A percentile compares a stretch with the other conserved stretches of the same genome.
These are phyloP conservation scores for Oncorhynchus keta DNA, from an alignment of 2,113 vertebrate species.

Conservation along the genomic window DNA sequence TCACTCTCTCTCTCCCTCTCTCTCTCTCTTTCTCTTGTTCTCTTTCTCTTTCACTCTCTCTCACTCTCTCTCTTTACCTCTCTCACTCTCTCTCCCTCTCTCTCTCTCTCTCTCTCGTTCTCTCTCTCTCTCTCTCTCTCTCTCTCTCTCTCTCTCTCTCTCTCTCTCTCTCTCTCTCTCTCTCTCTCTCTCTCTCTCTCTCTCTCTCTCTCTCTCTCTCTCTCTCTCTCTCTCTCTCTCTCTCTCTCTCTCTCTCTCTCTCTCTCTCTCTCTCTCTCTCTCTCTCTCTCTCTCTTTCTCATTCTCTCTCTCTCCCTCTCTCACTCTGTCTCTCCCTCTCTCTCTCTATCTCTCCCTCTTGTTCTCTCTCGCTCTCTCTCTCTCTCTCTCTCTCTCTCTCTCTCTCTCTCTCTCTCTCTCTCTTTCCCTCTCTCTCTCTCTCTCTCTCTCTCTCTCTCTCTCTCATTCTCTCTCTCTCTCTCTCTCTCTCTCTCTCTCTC, in stretches of 20 bases:
- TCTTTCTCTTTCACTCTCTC: too few species aligned
- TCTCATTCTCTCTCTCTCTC: not conserved
- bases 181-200: not conserved
- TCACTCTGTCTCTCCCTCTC: not conserved
- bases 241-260: slow-evolving; percentile 23
- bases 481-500: slow-evolving; percentile 16
- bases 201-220: slow-evolving; percentile 24
- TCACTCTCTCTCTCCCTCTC: too few species aligned
- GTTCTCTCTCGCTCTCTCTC: not conserved
- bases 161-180: not conserved
- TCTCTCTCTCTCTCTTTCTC: too few species aligned
- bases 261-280: not conserved
- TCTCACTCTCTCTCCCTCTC: not conserved
- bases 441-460: slow-evolving; percentile 24
- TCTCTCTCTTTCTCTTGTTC: too few species aligned
- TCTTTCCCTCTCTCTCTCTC: not conserved
- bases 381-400: slow-evolving; percentile 19
- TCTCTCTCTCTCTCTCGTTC: slow-evolving; percentile 24
- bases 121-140: not conserved
- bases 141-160: slow-evolving; percentile 22
- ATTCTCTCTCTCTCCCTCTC: too few species aligned
- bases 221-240: not conserved
- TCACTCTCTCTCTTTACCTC: too few species aligned
- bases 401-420: too few species aligned
- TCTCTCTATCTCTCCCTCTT: slow-evolving; percentile 22